Evolutionary conservation across 2,797 vertebrate species (phyloP).

Genomic region (Botia almorhae): DNA sequence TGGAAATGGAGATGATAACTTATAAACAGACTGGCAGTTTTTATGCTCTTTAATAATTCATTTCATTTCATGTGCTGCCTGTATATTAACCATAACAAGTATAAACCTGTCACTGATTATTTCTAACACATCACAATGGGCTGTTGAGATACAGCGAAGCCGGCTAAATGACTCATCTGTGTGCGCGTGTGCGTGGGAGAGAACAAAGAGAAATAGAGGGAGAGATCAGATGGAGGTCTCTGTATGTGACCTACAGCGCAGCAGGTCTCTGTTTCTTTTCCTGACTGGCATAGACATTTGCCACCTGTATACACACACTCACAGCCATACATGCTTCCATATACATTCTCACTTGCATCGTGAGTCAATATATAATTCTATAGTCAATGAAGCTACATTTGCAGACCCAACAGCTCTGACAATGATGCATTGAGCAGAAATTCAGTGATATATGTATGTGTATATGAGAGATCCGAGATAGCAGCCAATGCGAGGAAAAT

Average conservation of each 20-base stretch:
- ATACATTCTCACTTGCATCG: neutral
- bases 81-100: constrained; percentile 61
- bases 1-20: constrained; percentile 32
- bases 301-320: constrained; percentile 42
- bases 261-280: constrained; percentile 38
- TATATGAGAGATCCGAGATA: constrained; percentile 11
- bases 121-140: constrained; percentile 44
- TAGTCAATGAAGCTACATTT: constrained; percentile 16
- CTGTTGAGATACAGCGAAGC: constrained; percentile 31
- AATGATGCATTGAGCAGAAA: neutral
- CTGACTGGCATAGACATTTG: constrained; percentile 38
- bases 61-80: constrained; percentile 59
- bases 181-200: neutral
- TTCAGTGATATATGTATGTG: constrained; percentile 8
- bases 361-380: constrained; percentile 6
- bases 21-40: constrained; percentile 50
- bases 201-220: constrained; percentile 20
- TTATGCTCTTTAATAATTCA: constrained; percentile 61
- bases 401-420: constrained; percentile 6
- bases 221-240: constrained; percentile 37
- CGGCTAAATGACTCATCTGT: constrained; percentile 49
- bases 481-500: constrained; percentile 18
- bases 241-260: constrained; percentile 45
- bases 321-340: neutral
- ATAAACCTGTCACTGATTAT: constrained; percentile 55